phyloP scores from a whole-genome alignment of 2,888 invertebrate genomes.

The Allacma fusca region DNA sequence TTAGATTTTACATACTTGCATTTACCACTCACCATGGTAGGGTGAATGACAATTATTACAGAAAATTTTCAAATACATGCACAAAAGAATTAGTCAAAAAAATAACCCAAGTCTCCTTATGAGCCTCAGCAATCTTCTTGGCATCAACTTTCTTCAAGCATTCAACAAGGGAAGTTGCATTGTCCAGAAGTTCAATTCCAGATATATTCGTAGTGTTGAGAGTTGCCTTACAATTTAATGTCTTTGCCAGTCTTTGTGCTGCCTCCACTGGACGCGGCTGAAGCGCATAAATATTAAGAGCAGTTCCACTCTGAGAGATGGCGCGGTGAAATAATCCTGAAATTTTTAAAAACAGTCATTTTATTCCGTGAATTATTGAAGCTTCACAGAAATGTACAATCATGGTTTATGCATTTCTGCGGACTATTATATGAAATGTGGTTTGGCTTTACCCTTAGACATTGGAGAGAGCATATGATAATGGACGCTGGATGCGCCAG shows the following conservation, averaged over 20 bases:
- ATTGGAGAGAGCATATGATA: slow-evolving; percentile 35
- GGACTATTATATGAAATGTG: too few species aligned
- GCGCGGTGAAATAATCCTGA: slow-evolving; percentile 52
- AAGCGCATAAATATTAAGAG: slow-evolving; percentile 47
- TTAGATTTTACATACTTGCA: too few species aligned
- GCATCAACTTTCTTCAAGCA: slow-evolving; percentile 54
- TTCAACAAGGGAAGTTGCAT: slow-evolving; percentile 45
- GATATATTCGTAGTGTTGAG: slow-evolving; percentile 45
- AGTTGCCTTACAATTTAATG: slow-evolving; percentile 43
- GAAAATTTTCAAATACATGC: too few species aligned
- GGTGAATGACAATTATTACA: too few species aligned
- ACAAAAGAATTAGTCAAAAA: not conserved
- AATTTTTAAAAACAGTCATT: not conserved
- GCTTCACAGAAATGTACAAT: too few species aligned
- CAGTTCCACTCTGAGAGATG: slow-evolving; percentile 51
- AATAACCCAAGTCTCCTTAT: slow-evolving; percentile 52
- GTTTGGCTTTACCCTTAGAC: slow-evolving; percentile 35
- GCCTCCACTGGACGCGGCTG: slow-evolving; percentile 51
- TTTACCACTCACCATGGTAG: too few species aligned
- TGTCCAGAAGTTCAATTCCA: slow-evolving; percentile 35
- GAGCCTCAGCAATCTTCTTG: slow-evolving; percentile 53
- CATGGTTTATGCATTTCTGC: too few species aligned
- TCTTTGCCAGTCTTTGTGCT: slow-evolving; percentile 50
- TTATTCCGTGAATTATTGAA: too few species aligned
- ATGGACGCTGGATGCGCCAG: slow-evolving; percentile 18